phyloP scores from a whole-genome alignment of 2,797 vertebrate species.

The Sebastes alutus region DNA sequence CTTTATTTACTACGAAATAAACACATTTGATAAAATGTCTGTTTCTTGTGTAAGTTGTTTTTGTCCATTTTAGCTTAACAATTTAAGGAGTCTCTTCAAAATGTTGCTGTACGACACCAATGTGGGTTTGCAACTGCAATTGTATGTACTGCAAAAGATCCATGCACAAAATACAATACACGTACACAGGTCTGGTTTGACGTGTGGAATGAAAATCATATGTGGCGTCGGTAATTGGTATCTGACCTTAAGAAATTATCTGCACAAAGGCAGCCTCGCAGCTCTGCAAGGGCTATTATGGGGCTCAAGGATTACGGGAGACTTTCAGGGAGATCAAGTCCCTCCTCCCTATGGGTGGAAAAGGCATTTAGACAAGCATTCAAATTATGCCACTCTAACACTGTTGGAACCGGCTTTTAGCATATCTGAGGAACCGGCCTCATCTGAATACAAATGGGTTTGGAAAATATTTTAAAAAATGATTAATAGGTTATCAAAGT shows the following conservation, averaged over 20 bases:
- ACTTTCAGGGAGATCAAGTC: conserved; percentile 10
- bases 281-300: conserved; percentile 22
- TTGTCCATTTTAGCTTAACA: background rate
- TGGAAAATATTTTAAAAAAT: background rate
- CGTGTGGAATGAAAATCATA: background rate
- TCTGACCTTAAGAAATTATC: conserved; percentile 32
- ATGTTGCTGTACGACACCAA: background rate
- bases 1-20: no score
- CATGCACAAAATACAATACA: background rate
- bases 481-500: conserved; percentile 2
- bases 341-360: conserved; percentile 1
- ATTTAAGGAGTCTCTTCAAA: background rate
- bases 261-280: conserved; percentile 5
- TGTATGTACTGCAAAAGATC: background rate
- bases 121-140: background rate
- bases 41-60: background rate
- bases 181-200: background rate
- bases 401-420: background rate
- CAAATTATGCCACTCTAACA: conserved; percentile 29
- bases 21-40: background rate
- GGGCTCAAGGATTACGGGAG: conserved; percentile 3
- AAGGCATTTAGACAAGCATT: conserved; percentile 39
- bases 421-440: conserved; percentile 26
- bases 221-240: conserved; percentile 19
- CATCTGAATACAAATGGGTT: conserved; percentile 38